Evolutionary conservation across 2,797 vertebrate genomes (phyloP), one percentile per base, ranked within the genome.

Genomic region (Falco concolor): DNA sequence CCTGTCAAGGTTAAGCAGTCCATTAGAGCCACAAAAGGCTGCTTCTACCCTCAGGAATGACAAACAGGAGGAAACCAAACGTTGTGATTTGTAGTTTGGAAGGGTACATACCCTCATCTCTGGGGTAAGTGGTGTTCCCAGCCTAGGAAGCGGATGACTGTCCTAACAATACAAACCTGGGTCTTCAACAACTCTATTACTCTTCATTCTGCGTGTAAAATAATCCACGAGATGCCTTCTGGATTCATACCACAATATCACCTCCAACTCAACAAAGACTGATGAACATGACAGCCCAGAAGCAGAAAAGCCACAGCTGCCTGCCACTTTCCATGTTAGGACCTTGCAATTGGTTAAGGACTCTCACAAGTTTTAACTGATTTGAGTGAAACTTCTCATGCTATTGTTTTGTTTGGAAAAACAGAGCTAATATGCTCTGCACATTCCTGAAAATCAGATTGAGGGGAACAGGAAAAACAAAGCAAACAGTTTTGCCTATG

Each of bases 321-420:
- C 73, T 60, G 59, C 14, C 12, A 7, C 50, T 92, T 75, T 68
- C 77, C 67, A 28, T 16, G 27, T 84, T 28, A 84, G 83, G 73
- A 67, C 70, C 56, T 65, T 18, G 44, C 56, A 79, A 38, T 52
- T 15, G 27, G 27, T 86, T 89, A 82, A 84, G 73, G 93, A 34
- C 15, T 63, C 81, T 74, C 64, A 12, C 5, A 27, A 80, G 68
- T 77, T 94, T 87, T 83, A 89, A 91, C 77, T 69, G 77, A 88
- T 79, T 89, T 77, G 88, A 89, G 67, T 60, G 67, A 92, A 90
- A 84, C 36, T 84, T 54, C 53, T 92, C 5, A 3, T 65, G 54
- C 80, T 84, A 45, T 83, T 95, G 86, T 87, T 89, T 87, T 77
- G 70, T 53, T 93, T 94, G 92, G 74, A 92, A 87, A 92, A 90